phyloP scores from a whole-genome alignment of 2,888 invertebrate species.

The Scelioninae gen. 2 region DNA sequence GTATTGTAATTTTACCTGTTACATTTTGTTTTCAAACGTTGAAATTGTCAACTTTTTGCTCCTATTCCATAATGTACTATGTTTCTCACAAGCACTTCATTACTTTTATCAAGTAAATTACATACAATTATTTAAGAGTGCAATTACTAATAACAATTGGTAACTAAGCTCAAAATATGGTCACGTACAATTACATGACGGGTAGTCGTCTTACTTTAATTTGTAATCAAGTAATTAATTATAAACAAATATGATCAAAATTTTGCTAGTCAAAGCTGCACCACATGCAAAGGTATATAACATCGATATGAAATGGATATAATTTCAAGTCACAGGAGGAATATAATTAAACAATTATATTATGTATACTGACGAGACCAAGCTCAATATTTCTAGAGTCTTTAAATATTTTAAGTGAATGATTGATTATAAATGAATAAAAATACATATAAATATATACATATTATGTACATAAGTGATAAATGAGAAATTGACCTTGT shows the following conservation, averaged over 20 bases:
- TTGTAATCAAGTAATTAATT: not conserved
- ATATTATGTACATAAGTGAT: slow-evolving; percentile 54
- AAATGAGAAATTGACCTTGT: slow-evolving; percentile 32
- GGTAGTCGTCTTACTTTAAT: slow-evolving; percentile 42
- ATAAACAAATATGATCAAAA: not conserved
- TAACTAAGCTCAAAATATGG: slow-evolving; percentile 43
- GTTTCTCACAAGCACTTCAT: too few relatives aligned
- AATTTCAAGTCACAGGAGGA: slow-evolving; percentile 53
- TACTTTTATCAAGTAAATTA: not conserved
- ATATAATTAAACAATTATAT: slow-evolving; percentile 63
- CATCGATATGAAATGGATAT: slow-evolving; percentile 29
- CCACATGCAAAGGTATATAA: slow-evolving; percentile 23
- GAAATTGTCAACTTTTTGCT: too few relatives aligned
- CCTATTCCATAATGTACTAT: too few relatives aligned
- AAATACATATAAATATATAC: slow-evolving; percentile 36
- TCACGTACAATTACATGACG: slow-evolving; percentile 42
- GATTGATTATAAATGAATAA: slow-evolving; percentile 65
- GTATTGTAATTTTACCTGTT: too few relatives aligned
- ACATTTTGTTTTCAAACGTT: too few relatives aligned
- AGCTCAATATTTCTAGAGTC: slow-evolving; percentile 76
- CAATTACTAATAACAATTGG: slow-evolving; percentile 20
- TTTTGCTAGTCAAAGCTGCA: slow-evolving; percentile 52
- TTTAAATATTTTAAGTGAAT: slow-evolving; percentile 73
- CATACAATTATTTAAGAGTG: slow-evolving; percentile 34
- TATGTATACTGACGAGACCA: slow-evolving; percentile 75